Evolutionary conservation across 2,888 invertebrate species (phyloP), one percentile per base, ranked within the genome.

Genomic region (Cataglyphis altisquamis): DNA sequence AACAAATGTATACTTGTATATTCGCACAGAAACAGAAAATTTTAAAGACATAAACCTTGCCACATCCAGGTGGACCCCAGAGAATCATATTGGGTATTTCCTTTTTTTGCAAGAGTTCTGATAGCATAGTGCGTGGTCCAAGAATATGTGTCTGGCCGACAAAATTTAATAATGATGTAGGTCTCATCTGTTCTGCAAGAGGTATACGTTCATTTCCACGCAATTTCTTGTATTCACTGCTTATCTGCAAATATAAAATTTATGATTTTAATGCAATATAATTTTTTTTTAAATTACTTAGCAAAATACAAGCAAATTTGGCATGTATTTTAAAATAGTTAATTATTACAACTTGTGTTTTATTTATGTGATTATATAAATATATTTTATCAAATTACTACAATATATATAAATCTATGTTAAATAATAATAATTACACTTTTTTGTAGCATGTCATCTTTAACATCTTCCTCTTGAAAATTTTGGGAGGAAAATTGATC

Each of bases 1-100:
- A 25, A 74, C 32, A 0, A 52, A 32, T 36, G 1, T 18, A 63
- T 12, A 32, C 15, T n/a, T 52, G 1, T 83, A 29, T 52, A 57
- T 60, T 60, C 10, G 48, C 15, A 3, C 32, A 45, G 18, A 18
- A 18, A 48, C 6, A 57, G 0, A 60, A n/a, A 39, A 57, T 32
- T 48, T 60, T 36, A 82, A 45, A 4, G 41, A 48, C 15, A 41
- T 18, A 60, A 72, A 97, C 97, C 96, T 98, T 98, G 83, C 98
- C 98, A 95, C 98, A 98, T 52, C 98, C 98, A 55, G 98, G 98
- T 32, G 98, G 98, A 12, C 98, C 98, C 98, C 98, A 98, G 45
- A 98, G 95, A 87, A 98, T 97, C 96, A 98, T 97, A 92, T 97
- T 98, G 0, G 97, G 97, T 91, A 98, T 96, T 92, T 97, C 96